Evolutionary conservation across 2,113 vertebrate species (phyloP).

Genomic region (Empidonax traillii): DNA sequence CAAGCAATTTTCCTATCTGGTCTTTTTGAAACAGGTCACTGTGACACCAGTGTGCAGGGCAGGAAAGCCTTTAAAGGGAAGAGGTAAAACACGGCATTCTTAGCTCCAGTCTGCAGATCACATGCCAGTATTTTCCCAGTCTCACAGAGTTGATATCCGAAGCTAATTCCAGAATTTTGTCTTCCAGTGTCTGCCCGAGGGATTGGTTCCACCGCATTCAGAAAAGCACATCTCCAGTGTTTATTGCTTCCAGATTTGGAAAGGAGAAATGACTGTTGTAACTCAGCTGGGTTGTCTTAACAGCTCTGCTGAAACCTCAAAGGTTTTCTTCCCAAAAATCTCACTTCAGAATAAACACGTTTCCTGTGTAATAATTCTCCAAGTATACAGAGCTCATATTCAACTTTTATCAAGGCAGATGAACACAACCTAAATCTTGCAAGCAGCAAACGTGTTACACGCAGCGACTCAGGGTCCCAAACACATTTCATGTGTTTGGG

Average conservation of each 20-base stretch:
- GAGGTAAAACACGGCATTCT: background rate
- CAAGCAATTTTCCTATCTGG: background rate
- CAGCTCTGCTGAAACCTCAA: background rate
- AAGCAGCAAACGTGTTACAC: no score
- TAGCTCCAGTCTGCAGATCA: background rate
- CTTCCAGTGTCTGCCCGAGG: background rate
- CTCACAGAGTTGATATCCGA: background rate
- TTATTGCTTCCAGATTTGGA: constrained; percentile 36
- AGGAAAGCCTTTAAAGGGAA: background rate
- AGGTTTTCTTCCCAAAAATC: background rate
- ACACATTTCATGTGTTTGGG: background rate
- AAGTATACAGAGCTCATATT: background rate
- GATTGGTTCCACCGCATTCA: background rate
- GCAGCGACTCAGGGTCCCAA: no score
- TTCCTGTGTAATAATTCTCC: background rate
- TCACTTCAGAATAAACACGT: background rate
- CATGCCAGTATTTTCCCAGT: background rate
- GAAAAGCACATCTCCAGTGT: background rate
- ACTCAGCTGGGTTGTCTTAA: constrained; percentile 1
- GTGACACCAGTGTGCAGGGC: background rate
- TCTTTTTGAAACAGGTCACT: background rate
- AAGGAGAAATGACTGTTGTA: constrained; percentile 14
- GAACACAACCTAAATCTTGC: background rate
- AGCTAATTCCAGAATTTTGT: background rate
- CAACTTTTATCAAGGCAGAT: background rate